phyloP scores from a whole-genome alignment of 1,140 invertebrate genomes.

The Leptopilina boulardi region DNA sequence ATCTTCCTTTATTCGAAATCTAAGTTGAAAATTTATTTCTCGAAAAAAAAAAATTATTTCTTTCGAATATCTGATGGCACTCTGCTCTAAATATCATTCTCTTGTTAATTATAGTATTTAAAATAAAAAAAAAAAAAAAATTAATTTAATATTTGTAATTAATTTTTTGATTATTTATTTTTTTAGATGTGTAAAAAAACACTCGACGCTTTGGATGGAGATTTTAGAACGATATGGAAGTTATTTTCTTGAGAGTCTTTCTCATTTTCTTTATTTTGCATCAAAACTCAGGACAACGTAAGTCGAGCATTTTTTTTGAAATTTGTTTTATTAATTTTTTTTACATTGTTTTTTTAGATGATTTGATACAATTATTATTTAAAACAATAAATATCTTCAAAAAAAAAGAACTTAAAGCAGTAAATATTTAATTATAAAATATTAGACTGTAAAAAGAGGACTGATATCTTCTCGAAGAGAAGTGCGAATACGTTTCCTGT shows the following conservation, averaged over 20 bases:
- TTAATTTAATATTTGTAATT: background rate
- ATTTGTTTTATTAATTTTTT: too few species aligned
- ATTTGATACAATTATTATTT: too few species aligned
- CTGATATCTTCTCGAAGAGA: too few species aligned
- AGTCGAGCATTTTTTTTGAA: constrained; percentile 46
- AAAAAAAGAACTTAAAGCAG: too few species aligned
- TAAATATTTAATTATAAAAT: too few species aligned
- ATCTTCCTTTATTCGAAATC: constrained; percentile 29
- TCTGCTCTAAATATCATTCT: constrained; percentile 12
- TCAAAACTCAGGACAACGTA: constrained; percentile 64
- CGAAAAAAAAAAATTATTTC: constrained; percentile 11
- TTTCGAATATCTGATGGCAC: constrained; percentile 7
- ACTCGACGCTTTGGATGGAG: constrained; percentile 64
- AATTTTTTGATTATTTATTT: constrained; percentile 20
- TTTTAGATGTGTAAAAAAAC: constrained; percentile 66
- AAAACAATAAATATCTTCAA: too few species aligned
- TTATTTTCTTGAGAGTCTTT: constrained; percentile 65
- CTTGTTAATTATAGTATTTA: background rate
- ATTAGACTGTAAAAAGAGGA: too few species aligned
- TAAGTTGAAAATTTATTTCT: constrained; percentile 32
- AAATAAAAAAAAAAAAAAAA: background rate
- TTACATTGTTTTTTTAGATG: too few species aligned
- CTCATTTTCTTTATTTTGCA: constrained; percentile 61
- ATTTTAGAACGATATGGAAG: constrained; percentile 69
- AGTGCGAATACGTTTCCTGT: too few species aligned